Base-by-base conservation (phyloP, 1,140 invertebrate genomes). In the Caenorhabditis remanei region DNA sequence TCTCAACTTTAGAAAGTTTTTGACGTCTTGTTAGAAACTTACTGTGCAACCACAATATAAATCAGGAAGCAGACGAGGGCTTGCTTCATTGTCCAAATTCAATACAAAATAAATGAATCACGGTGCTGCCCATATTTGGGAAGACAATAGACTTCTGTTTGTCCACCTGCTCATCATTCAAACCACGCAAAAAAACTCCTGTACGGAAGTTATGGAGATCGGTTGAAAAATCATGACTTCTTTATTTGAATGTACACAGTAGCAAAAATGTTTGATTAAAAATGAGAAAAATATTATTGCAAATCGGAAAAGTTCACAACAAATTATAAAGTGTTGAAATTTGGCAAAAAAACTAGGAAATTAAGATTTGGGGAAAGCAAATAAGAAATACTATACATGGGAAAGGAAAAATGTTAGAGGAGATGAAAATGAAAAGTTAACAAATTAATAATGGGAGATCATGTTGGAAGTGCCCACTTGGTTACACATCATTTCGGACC, bases 401-500 rank as follows among this genome's bases (percentile, higher is more conserved):
- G 32, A 32, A 32, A 32, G 32, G 32, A 32, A 32, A 32, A 32
- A 32, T 32, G 32, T 32, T 32, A 32, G 19, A 71, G 7, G 41
- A 11, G 0, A 46, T 7, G 3, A 71, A 71, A 71, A 46, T 71
- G 19, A 85, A 71, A 86, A 56, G 53, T 16, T 43, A 48, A 14
- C 19, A 14, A 21, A 32, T 79, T 24, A 19, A 67, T 71, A 24
- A 79, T 79, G 9, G 56, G 61, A 46, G 63, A n/a, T n/a, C 24
- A 46, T 13, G 24, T 13, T 24, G n/a, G 41, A 43, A 19, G 58
- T n/a, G 58, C 58, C 21, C 13, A 67, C 21, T 40, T 0, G 46
- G n/a, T 50, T 50, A 8, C 32, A 32, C 32, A 41, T 87, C 43
- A 87, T 53, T 87, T 87, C 16, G 87, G 50, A 55, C 85, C 83